Evolutionary conservation across 1,140 invertebrate species (phyloP).

Genomic region (Drosophila asahinai): DNA sequence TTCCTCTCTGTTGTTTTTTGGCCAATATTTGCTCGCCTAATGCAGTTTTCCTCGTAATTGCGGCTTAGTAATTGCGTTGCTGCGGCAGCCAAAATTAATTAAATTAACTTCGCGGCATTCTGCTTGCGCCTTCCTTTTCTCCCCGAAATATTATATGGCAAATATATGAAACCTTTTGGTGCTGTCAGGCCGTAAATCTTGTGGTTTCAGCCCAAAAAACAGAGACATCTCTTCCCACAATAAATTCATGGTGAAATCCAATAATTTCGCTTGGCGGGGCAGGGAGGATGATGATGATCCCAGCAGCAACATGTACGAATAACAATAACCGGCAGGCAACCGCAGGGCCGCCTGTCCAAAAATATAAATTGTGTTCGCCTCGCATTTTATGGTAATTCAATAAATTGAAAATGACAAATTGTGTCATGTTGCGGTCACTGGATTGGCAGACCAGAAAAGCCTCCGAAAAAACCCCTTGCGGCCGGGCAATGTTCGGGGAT

Average conservation of each 20-base stretch:
- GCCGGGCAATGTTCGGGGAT: conserved; percentile 17
- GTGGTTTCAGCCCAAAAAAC: conserved; percentile 20
- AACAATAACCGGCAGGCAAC: conserved; percentile 41
- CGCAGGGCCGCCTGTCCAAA: conserved; percentile 61
- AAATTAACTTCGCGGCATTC: conserved; percentile 47
- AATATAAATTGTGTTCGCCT: conserved; percentile 73
- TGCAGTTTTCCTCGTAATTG: conserved; percentile 43
- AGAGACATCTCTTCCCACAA: conserved; percentile 46
- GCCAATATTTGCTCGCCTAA: conserved; percentile 70
- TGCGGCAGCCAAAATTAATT: conserved; percentile 60
- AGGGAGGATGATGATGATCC: conserved; percentile 2
- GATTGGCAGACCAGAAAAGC: conserved; percentile 37
- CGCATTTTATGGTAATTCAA: conserved; percentile 81
- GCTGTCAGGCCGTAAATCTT: conserved; percentile 64
- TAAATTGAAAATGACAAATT: conserved; percentile 84
- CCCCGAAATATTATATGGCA: not conserved
- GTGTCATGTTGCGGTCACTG: conserved; percentile 78
- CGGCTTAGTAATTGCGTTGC: conserved; percentile 44
- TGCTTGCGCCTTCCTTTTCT: not conserved
- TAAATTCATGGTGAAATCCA: conserved; percentile 66
- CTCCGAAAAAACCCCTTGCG: conserved; percentile 7
- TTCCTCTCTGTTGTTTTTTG: conserved; percentile 21
- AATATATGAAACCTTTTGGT: conserved; percentile 26
- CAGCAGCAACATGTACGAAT: conserved; percentile 4
- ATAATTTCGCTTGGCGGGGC: conserved; percentile 28